These are phyloP conservation scores for Spatulosminthurus flaviceps DNA, from an alignment of 2,888 invertebrate genomes.

Conservation along the genomic window DNA sequence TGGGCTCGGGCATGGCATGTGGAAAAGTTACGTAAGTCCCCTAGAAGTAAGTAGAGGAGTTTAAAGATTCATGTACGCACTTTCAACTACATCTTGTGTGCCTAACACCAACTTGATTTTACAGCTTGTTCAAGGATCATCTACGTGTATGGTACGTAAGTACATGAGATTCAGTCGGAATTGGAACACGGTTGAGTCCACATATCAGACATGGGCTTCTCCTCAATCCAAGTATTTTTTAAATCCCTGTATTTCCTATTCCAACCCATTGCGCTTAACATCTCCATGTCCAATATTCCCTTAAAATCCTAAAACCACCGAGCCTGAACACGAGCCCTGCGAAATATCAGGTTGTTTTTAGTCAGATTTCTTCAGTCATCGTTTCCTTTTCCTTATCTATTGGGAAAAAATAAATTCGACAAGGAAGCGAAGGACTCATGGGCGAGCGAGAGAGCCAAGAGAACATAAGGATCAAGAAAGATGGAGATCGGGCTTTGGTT, in stretches of 20 bases:
- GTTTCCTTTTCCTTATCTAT: not conserved
- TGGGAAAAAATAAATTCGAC: not conserved
- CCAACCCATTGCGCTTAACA: too few species aligned
- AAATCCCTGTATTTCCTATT: too few species aligned
- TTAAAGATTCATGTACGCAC: not conserved
- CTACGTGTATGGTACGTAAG: not conserved
- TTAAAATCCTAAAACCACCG: too few species aligned
- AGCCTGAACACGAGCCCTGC: too few species aligned
- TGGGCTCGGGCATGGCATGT: too few species aligned
- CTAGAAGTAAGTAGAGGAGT: too few species aligned
- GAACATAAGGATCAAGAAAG: not conserved
- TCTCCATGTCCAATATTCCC: too few species aligned
- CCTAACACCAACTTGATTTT: constrained; percentile 6
- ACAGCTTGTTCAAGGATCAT: not conserved
- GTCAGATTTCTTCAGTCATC: not conserved
- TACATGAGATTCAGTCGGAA: constrained; percentile 14
- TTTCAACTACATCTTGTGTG: constrained; percentile 26
- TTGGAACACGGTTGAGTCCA: constrained; percentile 15
- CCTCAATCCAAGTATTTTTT: not conserved
- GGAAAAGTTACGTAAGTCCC: too few species aligned
- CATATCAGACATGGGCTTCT: not conserved
- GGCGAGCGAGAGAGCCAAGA: not conserved
- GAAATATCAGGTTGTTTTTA: too few species aligned
- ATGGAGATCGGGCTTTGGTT: not conserved
- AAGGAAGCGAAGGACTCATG: not conserved